These are phyloP conservation scores for Tolmerus cingulatus DNA, from an alignment of 2,888 invertebrate genomes.

Conservation along the genomic window DNA sequence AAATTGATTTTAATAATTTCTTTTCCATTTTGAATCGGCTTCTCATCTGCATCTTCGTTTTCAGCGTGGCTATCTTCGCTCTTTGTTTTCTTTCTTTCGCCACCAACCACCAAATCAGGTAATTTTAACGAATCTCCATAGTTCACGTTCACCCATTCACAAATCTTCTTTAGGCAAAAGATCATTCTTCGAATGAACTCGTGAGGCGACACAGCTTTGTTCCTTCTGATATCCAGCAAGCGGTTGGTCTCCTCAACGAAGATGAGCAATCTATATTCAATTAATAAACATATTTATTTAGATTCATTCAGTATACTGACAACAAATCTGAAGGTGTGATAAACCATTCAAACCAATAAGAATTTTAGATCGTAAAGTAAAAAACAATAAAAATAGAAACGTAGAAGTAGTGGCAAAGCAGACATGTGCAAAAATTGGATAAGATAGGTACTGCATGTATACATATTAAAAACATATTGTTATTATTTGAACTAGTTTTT, in stretches of 20 bases:
- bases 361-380: no score
- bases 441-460: no score
- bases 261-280: constrained; percentile 55
- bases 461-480: no score
- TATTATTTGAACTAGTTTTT: no score
- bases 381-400: no score
- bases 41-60: constrained; percentile 45
- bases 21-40: neutral
- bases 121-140: constrained; percentile 46
- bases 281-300: neutral
- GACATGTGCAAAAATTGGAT: no score
- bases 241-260: constrained; percentile 59
- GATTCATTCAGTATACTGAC: neutral
- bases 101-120: constrained; percentile 53
- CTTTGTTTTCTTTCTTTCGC: constrained; percentile 48
- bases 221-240: constrained; percentile 56
- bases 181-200: constrained; percentile 62
- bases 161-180: constrained; percentile 59
- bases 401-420: no score
- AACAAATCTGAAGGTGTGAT: no score
- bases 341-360: no score
- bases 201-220: constrained; percentile 60
- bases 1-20: neutral
- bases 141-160: constrained; percentile 57
- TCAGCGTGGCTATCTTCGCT: constrained; percentile 50